A percentile compares a stretch with the other conserved stretches of the same genome.
phyloP scores from a whole-genome alignment of 2,888 invertebrate genomes.

The Lepas anatifera region DNA sequence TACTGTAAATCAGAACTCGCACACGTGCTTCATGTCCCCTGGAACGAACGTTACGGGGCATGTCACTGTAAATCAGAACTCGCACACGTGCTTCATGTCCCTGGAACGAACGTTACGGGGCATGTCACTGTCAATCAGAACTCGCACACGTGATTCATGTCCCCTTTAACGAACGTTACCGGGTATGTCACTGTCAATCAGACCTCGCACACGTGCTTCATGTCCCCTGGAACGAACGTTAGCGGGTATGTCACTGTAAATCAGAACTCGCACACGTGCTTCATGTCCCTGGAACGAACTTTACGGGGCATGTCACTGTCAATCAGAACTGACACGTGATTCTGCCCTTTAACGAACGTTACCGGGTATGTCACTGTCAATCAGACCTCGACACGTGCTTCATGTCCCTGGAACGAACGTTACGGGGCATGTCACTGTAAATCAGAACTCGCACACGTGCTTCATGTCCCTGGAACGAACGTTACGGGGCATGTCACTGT shows the following conservation, averaged over 20 bases:
- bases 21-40: slow-evolving; percentile 3
- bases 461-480: no score
- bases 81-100: background rate
- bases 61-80: no score
- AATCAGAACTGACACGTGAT: no score
- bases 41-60: background rate
- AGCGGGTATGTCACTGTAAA: no score
- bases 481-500: no score
- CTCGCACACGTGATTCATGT: background rate
- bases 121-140: no score
- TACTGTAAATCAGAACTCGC: slow-evolving; percentile 3
- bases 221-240: background rate
- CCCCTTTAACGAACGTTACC: background rate
- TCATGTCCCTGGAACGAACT: background rate
- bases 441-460: no score
- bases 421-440: no score
- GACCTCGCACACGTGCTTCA: background rate
- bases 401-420: background rate
- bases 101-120: background rate
- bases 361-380: no score
- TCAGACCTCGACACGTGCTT: background rate
- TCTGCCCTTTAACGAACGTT: background rate
- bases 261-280: slow-evolving; percentile 1
- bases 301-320: no score
- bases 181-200: no score